Base-by-base conservation (phyloP, 1,140 invertebrate genomes). In the Drosophila sucinea region DNA sequence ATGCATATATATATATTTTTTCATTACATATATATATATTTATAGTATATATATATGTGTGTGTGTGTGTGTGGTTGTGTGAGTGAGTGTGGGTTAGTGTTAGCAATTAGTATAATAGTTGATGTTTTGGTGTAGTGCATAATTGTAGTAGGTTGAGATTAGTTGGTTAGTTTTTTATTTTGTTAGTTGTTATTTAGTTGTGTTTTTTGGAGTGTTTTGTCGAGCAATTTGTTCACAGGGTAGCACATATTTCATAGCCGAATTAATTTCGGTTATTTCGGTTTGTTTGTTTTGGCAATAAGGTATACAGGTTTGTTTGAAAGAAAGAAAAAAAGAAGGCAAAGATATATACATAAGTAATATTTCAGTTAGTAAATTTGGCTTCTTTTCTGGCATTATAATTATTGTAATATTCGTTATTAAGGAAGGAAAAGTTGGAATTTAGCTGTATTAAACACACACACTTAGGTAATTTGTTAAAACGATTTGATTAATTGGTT, bases 321-420 rank as follows among this genome's bases (percentile, higher is more conserved):
- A 62, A 83, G 79, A 87, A 79, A 86, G 83, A 87, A 86, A 86
- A 67, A 79, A 83, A 81, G 84, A 80, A 78, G 56, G 56, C 56
- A 86, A 80, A 86, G 85, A 86, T 86, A 86, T 86, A 86, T 84
- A 86, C 44, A 51, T 51, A 84, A 76, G 35, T 38, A 38, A 86
- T 86, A 86, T 83, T 86, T 87, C 54, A 82, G 79, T 86, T 83
- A 87, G 70, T 86, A 54, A 67, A 65, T 72, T 71, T 62, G 38
- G 56, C 60, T 78, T 79, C 81, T 25, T 44, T 71, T 72, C 61
- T 81, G 58, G 66, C 69, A 69, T 79, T 47, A 67, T 62, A 67
- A 70, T 77, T 70, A 62, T 55, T 69, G 4, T 27, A 27, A 51
- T 51, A 47, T 23, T 47, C 6, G 25, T 27, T 67, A 47, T 56